Conservation (phyloP, 2,797 vertebrate genomes). For the Sebastes minor region DNA sequence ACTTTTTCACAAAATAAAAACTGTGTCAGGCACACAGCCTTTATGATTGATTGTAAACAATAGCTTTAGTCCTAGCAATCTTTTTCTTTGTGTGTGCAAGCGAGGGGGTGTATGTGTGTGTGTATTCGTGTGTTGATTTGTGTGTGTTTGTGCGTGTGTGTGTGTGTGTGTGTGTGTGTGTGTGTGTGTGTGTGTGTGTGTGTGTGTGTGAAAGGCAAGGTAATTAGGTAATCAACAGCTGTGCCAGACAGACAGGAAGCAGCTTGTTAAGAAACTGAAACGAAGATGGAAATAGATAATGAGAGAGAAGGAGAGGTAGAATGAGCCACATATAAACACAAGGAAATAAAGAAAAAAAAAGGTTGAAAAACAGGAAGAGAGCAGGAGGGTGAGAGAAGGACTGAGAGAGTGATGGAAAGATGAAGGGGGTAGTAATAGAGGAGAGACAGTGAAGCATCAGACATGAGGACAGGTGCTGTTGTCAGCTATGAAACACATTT, state of each 20-base stretch:
- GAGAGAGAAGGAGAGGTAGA: conserved; percentile 52
- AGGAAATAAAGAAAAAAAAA: conserved; percentile 14
- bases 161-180: background rate
- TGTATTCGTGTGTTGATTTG: background rate
- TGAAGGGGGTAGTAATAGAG: background rate
- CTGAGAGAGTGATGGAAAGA: conserved; percentile 9
- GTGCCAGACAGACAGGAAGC: conserved; percentile 76
- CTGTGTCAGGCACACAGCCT: conserved; percentile 21
- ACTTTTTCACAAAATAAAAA: conserved; percentile 33
- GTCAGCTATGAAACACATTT: conserved; percentile 58
- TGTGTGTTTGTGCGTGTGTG: background rate
- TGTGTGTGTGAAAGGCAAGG: conserved; percentile 42
- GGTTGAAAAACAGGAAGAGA: conserved; percentile 32
- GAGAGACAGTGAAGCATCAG: conserved; percentile 15
- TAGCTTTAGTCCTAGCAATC: conserved; percentile 20
- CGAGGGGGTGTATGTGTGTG: background rate
- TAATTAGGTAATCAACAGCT: conserved; percentile 82
- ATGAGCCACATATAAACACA: conserved; percentile 37
- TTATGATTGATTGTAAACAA: conserved; percentile 55
- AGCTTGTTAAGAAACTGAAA: conserved; percentile 75
- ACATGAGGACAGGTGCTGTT: conserved; percentile 61
- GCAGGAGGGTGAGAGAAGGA: background rate
- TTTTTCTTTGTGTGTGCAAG: background rate
- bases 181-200: background rate
- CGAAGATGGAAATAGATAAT: conserved; percentile 71